Conservation (phyloP, 2,888 invertebrate species). For the Heliconius cydno region DNA sequence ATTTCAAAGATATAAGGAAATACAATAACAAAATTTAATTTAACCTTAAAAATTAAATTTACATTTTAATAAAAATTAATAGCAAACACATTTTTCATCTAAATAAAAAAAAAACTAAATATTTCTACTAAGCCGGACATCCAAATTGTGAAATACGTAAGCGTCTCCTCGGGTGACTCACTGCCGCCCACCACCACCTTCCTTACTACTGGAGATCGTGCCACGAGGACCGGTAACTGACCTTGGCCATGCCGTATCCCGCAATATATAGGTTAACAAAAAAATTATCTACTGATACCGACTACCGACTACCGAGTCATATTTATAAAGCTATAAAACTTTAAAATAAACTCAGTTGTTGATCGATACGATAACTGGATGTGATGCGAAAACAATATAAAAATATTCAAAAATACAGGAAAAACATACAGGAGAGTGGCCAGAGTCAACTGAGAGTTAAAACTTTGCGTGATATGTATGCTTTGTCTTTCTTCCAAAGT, state of each 20-base stretch:
- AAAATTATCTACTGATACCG: not conserved
- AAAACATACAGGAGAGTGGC: not conserved
- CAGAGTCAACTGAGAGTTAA: too few species aligned
- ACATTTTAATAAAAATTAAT: too few species aligned
- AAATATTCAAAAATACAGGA: not conserved
- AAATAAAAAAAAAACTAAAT: not conserved
- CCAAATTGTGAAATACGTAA: slow-evolving; percentile 4
- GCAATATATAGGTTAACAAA: slow-evolving; percentile 19
- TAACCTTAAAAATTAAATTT: too few species aligned
- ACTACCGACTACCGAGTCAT: not conserved
- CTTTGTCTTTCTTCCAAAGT: not conserved
- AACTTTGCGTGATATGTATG: not conserved
- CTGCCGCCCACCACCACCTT: slow-evolving; percentile 30
- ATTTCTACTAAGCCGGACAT: not conserved
- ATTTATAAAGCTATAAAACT: not conserved
- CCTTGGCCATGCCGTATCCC: slow-evolving; percentile 38
- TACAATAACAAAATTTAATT: not conserved
- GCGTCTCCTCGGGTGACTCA: slow-evolving; percentile 21
- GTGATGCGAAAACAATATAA: not conserved
- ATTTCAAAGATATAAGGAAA: not conserved
- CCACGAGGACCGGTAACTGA: slow-evolving; percentile 32
- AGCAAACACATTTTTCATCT: too few species aligned
- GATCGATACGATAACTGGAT: not conserved
- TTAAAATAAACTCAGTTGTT: too few species aligned
- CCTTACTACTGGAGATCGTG: slow-evolving; percentile 17